These are phyloP conservation scores for Hetaerina titia DNA, from an alignment of 2,888 invertebrate genomes.

Conservation along the genomic window DNA sequence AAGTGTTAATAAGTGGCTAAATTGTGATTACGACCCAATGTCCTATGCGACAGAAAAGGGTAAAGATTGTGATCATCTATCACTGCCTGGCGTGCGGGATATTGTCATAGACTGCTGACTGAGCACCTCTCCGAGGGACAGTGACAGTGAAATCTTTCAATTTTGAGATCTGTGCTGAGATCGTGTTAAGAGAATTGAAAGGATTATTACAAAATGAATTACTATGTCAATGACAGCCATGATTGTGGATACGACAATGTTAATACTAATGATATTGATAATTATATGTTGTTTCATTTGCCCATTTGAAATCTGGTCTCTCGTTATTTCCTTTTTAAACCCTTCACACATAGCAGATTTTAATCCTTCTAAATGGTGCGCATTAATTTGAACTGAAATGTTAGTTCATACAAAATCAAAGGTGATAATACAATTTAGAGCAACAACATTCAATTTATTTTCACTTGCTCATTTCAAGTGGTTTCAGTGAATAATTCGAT, in stretches of 20 bases:
- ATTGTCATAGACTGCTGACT: conserved; percentile 61
- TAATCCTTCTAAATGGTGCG: not conserved
- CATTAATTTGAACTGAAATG: not conserved
- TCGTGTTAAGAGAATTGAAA: conserved; percentile 59
- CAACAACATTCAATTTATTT: not conserved
- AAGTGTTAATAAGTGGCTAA: conserved; percentile 65
- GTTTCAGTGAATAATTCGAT: no score
- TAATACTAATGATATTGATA: conserved; percentile 67
- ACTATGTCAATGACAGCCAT: conserved; percentile 67
- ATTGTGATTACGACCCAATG: conserved; percentile 66
- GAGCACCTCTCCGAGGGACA: conserved; percentile 63
- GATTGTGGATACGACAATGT: conserved; percentile 66
- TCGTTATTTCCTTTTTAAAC: conserved; percentile 48
- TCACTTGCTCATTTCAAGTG: no score
- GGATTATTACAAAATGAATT: conserved; percentile 64
- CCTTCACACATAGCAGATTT: not conserved
- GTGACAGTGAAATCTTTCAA: conserved; percentile 64
- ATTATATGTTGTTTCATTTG: conserved; percentile 67
- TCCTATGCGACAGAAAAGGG: conserved; percentile 57
- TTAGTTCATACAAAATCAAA: not conserved
- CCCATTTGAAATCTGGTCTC: conserved; percentile 57
- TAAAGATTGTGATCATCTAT: conserved; percentile 65
- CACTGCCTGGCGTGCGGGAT: conserved; percentile 67
- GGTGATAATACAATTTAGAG: not conserved
- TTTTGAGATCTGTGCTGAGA: conserved; percentile 64